phyloP scores from a whole-genome alignment of 2,113 vertebrate genomes.

The Psophia crepitans region DNA sequence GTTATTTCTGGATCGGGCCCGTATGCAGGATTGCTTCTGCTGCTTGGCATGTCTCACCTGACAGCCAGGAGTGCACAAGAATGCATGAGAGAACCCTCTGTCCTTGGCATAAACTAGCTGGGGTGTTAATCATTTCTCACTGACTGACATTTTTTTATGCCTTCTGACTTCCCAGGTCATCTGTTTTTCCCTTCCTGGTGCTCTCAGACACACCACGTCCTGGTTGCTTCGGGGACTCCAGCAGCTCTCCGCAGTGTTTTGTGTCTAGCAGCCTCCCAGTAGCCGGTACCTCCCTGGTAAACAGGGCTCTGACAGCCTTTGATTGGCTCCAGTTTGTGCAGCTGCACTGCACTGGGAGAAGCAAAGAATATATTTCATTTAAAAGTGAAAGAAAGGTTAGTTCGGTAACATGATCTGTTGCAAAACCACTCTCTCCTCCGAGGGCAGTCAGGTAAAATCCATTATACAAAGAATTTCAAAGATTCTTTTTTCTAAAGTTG shows the following conservation, averaged over 20 bases:
- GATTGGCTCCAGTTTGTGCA: conserved; percentile 10
- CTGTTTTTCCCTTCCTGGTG: not conserved
- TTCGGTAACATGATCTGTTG: conserved; percentile 54
- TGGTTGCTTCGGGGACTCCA: not conserved
- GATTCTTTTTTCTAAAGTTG: conserved; percentile 37
- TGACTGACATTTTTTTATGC: conserved; percentile 22
- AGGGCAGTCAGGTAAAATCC: conserved; percentile 64
- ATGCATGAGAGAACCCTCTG: conserved; percentile 19
- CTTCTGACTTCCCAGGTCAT: not conserved
- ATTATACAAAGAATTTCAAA: conserved; percentile 71
- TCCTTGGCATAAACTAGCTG: conserved; percentile 17
- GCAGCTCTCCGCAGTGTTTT: not conserved
- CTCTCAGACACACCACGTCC: not conserved
- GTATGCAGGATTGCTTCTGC: not conserved
- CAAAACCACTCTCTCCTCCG: not conserved
- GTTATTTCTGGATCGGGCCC: not conserved
- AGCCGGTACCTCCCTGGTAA: not conserved
- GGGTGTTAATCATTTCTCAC: conserved; percentile 9
- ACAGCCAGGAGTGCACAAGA: not conserved
- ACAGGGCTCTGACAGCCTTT: not conserved
- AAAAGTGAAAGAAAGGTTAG: conserved; percentile 41
- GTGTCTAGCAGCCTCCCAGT: not conserved
- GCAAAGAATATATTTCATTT: conserved; percentile 59
- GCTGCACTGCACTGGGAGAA: not conserved
- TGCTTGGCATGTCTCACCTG: not conserved